Base-by-base conservation (phyloP, 2,888 invertebrate genomes). In the Amphiduros pacificus region DNA sequence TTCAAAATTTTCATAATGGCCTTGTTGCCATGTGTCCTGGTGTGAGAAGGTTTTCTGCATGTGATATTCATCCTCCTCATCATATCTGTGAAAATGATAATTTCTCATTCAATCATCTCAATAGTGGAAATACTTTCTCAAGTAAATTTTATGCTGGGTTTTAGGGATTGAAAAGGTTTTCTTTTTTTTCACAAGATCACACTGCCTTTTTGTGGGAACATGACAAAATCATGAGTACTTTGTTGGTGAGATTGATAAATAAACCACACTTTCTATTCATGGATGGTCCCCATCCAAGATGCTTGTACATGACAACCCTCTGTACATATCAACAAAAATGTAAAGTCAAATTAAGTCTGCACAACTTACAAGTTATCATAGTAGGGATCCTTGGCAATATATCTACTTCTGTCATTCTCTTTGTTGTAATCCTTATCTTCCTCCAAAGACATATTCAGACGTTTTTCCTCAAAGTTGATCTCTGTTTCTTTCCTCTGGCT, bases 381-480 rank as follows among this genome's bases (percentile, higher is more conserved):
- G 62, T 75, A 75, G 1, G 74, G 74, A 56, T 75, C 75, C 55
- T 73, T 56, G n/a, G n/a, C n/a, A 40, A 48, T 36, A 6, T 41
- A n/a, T 27, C 56, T 48, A 5, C 52, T 66, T 71, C 44, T 73
- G 67, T 81, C 79, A 59, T 77, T 77, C 57, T 77, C 76, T 63
- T 77, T 76, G 62, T 78, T 75, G 56, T 89, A 81, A 72, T 91
- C 91, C 71, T 91, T 90, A 55, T 77, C 74, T 73, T 91, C 90
- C 17, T 87, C 88, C 58, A 92, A 85, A 2, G 92, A 92, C 61
- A 95, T 81, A 78, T 95, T 94, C 85, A 95, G 89, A 81, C 94
- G 92, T 84, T 95, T 95, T 82, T 96, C 94, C 79, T 95, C 94
- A 78, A 94, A 94, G 83, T 95, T 94, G 85, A 92, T 91, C 78